These are phyloP conservation scores for Brenthis hecate DNA, from an alignment of 2,888 invertebrate genomes.

Conservation along the genomic window DNA sequence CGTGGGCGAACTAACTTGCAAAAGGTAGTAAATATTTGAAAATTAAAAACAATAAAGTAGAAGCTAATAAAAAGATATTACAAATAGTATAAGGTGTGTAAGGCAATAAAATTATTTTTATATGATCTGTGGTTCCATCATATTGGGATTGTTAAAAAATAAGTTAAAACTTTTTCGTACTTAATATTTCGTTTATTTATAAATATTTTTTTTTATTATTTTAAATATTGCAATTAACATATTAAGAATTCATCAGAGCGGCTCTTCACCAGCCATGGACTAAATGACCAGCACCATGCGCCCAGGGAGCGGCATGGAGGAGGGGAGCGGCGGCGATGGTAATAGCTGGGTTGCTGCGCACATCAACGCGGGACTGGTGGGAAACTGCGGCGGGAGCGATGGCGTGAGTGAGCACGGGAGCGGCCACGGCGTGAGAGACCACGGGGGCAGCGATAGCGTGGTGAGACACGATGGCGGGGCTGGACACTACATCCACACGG, in stretches of 20 bases:
- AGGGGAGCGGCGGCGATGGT: constrained; percentile 45
- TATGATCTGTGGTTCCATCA: too few relatives aligned
- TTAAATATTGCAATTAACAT: constrained; percentile 37
- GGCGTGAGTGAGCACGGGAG: constrained; percentile 42
- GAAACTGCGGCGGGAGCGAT: constrained; percentile 55
- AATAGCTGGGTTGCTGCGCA: constrained; percentile 55
- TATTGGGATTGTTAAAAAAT: too few relatives aligned
- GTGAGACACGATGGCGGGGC: constrained; percentile 43
- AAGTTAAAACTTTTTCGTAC: constrained; percentile 17
- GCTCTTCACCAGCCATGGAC: constrained; percentile 68
- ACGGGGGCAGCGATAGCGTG: constrained; percentile 49
- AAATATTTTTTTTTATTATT: constrained; percentile 33
- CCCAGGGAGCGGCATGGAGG: constrained; percentile 57
- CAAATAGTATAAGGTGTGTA: too few relatives aligned
- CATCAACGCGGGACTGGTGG: constrained; percentile 63
- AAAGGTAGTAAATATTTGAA: not conserved
- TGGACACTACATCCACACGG: constrained; percentile 60
- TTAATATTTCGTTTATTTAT: constrained; percentile 31
- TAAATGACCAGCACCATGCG: constrained; percentile 43
- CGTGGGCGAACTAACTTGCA: not conserved
- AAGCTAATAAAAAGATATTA: too few relatives aligned
- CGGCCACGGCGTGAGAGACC: constrained; percentile 48
- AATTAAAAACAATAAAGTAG: too few relatives aligned
- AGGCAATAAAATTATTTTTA: too few relatives aligned
- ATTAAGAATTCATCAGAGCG: constrained; percentile 64